Evolutionary conservation across 2,113 vertebrate species (phyloP).

Genomic region (Lampris incognitus): DNA sequence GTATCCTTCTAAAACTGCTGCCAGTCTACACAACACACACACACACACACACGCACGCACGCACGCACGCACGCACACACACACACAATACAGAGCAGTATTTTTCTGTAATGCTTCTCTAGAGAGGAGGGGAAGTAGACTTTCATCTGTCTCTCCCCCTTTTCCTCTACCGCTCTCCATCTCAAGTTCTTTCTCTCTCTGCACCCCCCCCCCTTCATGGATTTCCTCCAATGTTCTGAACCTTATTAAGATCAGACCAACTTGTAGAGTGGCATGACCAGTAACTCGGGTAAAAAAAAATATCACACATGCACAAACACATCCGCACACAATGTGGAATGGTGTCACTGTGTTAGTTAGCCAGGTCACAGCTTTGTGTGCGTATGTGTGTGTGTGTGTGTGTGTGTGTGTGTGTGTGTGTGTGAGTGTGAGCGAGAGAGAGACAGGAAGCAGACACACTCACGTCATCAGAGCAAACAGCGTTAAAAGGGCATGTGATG

Average conservation of each 20-base stretch:
- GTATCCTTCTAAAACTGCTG: neutral
- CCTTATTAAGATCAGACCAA: no score
- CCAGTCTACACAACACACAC: neutral
- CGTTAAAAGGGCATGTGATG: constrained; percentile 12
- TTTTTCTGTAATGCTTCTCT: neutral
- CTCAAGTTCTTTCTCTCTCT: neutral
- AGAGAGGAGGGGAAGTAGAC: constrained; percentile 10
- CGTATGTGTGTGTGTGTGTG: constrained; percentile 4
- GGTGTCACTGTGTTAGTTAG: constrained; percentile 7
- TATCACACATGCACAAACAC: neutral
- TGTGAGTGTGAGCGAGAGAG: constrained; percentile 2
- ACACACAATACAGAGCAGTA: constrained; percentile 4
- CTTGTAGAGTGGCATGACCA: no score
- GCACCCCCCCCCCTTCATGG: no score
- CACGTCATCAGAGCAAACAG: constrained; percentile 14
- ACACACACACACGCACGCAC: neutral
- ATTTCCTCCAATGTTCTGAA: no score
- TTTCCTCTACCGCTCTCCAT: constrained; percentile 24
- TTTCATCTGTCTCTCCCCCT: constrained; percentile 20
- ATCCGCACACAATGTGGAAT: constrained; percentile 15
- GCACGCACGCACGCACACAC: neutral
- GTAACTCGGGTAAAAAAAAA: no score
- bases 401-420: neutral
- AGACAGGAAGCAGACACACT: constrained; percentile 16
- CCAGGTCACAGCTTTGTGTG: neutral